These are phyloP conservation scores for Pocillopora damicornis DNA, from an alignment of 64 coral and sea anemone genomes.

Conservation along the genomic window DNA sequence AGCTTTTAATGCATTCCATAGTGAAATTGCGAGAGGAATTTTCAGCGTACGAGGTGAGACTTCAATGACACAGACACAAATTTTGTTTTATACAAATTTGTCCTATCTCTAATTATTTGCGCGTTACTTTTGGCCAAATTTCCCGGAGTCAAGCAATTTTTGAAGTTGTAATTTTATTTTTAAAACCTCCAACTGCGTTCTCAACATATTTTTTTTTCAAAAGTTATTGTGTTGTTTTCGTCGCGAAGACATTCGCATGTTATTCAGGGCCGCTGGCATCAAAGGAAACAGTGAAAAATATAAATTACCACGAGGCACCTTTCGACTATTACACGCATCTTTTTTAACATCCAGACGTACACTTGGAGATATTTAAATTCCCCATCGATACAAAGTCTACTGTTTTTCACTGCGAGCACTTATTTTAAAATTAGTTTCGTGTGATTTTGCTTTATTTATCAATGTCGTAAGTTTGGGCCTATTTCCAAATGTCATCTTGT, in stretches of 20 bases:
- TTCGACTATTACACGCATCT: not conserved
- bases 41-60: conserved; percentile 47
- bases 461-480: not conserved
- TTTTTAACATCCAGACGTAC: not conserved
- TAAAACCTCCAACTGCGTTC: not conserved
- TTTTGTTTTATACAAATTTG: no score
- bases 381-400: not conserved
- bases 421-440: not conserved
- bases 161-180: not conserved
- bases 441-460: not conserved
- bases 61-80: not conserved
- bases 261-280: not conserved
- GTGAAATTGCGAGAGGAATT: conserved; percentile 71
- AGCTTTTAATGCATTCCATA: conserved; percentile 65
- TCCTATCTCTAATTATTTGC: not conserved
- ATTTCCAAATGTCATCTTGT: not conserved
- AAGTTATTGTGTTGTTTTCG: not conserved
- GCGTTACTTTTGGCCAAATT: not conserved
- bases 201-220: not conserved
- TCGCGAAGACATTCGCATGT: not conserved
- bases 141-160: not conserved
- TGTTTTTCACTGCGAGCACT: not conserved
- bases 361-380: not conserved
- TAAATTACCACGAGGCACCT: not conserved
- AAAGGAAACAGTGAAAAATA: not conserved